Evolutionary conservation across 1,140 invertebrate species (phyloP), one percentile per base, ranked within the genome.

Genomic region (Arctopsyche grandis): DNA sequence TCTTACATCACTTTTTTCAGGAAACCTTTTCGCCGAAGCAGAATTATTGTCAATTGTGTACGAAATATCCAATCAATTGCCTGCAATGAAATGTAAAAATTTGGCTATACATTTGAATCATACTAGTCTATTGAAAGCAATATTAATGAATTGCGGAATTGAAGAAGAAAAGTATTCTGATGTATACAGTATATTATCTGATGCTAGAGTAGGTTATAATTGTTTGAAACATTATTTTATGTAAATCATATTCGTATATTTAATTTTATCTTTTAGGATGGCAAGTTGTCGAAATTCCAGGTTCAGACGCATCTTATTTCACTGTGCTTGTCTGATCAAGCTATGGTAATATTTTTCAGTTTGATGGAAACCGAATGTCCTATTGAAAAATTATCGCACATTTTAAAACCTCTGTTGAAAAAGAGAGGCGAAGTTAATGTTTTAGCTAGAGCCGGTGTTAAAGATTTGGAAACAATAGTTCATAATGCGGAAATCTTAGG

Each of bases 101-200:
- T 93, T 95, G 75, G 88, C 91, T 14, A 91, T 98, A 77, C 90
- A 93, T 69, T 85, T 99, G 16, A 98, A 97, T 85, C 97, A 98
- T 84, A 93, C 93, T 0, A 92, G 90, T 10, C 84, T 99, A 9
- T 83, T 98, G 16, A 90, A 92, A 83, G 93, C 94, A 0, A 90
- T 98, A 58, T 88, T 99, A 0, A 85, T 94, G 75, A 92, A 95
- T 82, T 95, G 93, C 85, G 94, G 94, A 21, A 93, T 98, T 4
- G 92, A 94, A 16, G 90, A 91, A 66, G 91, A 92, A 60, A 92
- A 93, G 79, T 93, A 94, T 83, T 84, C 89, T 10, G 89, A 92
- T 58, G 90, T 95, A 76, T 92, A 92, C 83, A 86, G 87, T 0
- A 90, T 93, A 46, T 85, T 94, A 1, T 88, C 89, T 1, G 91